These are phyloP conservation scores for Promerops cafer DNA, from an alignment of 2,113 vertebrate genomes.

Conservation along the genomic window DNA sequence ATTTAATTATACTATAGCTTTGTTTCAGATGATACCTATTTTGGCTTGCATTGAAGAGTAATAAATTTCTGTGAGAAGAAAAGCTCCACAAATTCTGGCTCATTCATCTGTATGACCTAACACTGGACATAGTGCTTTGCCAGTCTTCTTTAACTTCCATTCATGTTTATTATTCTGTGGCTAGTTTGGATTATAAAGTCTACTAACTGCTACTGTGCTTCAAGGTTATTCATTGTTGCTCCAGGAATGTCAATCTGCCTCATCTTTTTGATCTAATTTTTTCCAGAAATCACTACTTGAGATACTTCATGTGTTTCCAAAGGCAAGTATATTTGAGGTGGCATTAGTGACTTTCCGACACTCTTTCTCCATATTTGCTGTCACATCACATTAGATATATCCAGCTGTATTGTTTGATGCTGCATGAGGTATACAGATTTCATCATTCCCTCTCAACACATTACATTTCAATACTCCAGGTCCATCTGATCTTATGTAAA, in stretches of 20 bases:
- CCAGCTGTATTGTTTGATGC: background rate
- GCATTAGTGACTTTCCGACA: background rate
- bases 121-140: background rate
- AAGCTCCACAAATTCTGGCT: background rate
- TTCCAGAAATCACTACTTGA: background rate
- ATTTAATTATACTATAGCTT: slow-evolving; percentile 29
- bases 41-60: background rate
- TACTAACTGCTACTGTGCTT: background rate
- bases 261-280: background rate
- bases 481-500: background rate
- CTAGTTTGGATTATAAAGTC: background rate
- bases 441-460: background rate
- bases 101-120: background rate
- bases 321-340: background rate
- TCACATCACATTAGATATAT: background rate
- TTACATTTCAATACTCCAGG: background rate
- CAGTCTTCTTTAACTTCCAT: background rate
- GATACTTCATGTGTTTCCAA: background rate
- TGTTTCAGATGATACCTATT: slow-evolving; percentile 7
- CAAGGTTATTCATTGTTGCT: background rate
- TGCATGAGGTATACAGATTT: background rate
- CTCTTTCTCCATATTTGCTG: background rate
- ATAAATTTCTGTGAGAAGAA: background rate
- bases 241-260: background rate
- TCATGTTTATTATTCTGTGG: background rate